Evolutionary conservation across 2,113 vertebrate genomes (phyloP).

Genomic region (Nestor notabilis): DNA sequence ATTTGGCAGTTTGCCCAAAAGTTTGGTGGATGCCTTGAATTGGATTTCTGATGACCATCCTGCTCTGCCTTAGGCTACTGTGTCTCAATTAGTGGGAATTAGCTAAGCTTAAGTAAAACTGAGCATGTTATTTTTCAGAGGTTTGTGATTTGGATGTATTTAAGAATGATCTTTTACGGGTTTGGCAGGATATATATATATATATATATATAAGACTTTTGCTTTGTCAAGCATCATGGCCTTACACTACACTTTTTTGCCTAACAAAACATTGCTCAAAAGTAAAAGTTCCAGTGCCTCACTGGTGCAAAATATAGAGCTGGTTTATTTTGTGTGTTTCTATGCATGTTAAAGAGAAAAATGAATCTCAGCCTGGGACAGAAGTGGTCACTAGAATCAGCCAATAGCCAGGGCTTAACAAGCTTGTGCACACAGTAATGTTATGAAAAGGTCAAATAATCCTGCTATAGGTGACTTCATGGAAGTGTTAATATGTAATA

Average conservation of each 20-base stretch:
- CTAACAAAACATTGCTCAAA: not conserved
- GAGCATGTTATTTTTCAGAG: not conserved
- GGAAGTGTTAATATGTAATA: not conserved
- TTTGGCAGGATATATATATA: fast-evolving
- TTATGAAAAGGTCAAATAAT: not conserved
- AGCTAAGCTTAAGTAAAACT: not conserved
- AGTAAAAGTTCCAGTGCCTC: not conserved
- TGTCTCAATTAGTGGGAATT: not conserved
- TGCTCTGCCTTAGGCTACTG: not conserved
- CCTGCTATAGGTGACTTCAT: not conserved
- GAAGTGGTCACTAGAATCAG: not conserved
- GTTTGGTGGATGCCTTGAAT: not conserved
- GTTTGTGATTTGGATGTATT: not conserved
- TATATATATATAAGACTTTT: not conserved
- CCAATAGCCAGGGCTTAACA: not conserved
- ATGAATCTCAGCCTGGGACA: not conserved
- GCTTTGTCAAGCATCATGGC: not conserved
- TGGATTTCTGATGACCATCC: not conserved
- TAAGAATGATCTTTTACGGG: not conserved
- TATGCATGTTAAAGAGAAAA: not conserved
- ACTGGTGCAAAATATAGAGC: not conserved
- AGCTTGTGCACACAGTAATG: not conserved
- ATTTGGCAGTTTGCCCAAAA: not conserved
- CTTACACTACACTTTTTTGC: not conserved
- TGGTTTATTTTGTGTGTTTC: not conserved